Conservation (phyloP, 1,140 invertebrate genomes). For the Nasonia giraulti region DNA sequence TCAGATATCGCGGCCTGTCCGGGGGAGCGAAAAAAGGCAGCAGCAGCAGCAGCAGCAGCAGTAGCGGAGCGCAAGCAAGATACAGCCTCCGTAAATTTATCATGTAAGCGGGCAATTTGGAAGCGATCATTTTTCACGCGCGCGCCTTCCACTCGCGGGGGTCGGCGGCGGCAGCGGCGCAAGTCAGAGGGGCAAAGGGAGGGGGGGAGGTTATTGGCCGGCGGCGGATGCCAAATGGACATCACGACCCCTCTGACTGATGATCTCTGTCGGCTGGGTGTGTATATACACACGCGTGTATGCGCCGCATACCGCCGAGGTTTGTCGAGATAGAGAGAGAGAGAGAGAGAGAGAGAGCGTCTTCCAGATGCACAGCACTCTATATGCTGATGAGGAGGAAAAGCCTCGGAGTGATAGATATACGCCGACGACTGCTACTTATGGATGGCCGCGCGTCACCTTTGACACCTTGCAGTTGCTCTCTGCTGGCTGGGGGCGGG, state of each 20-base stretch:
- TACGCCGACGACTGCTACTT: slow-evolving; percentile 34
- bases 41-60: neutral
- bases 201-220: slow-evolving; percentile 70
- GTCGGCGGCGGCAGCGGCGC: neutral
- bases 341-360: neutral
- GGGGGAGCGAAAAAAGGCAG: neutral
- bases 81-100: slow-evolving; percentile 70
- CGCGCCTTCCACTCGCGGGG: slow-evolving; percentile 53
- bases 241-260: slow-evolving; percentile 71
- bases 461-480: slow-evolving; percentile 18
- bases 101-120: slow-evolving; percentile 75
- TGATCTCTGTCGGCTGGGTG: slow-evolving; percentile 64
- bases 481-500: neutral
- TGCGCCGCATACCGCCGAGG: slow-evolving; percentile 28
- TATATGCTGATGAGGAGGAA: slow-evolving; percentile 68
- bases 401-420: neutral
- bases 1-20: slow-evolving; percentile 1
- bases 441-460: slow-evolving; percentile 37
- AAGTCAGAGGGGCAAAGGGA: slow-evolving; percentile 43
- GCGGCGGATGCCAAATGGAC: slow-evolving; percentile 70
- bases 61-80: neutral
- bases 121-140: slow-evolving; percentile 74
- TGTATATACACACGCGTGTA: slow-evolving; percentile 53
- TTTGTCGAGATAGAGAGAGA: neutral
- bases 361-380: slow-evolving; percentile 57